These are phyloP conservation scores for Falco concolor DNA, from an alignment of 2,797 vertebrate genomes.

Conservation along the genomic window DNA sequence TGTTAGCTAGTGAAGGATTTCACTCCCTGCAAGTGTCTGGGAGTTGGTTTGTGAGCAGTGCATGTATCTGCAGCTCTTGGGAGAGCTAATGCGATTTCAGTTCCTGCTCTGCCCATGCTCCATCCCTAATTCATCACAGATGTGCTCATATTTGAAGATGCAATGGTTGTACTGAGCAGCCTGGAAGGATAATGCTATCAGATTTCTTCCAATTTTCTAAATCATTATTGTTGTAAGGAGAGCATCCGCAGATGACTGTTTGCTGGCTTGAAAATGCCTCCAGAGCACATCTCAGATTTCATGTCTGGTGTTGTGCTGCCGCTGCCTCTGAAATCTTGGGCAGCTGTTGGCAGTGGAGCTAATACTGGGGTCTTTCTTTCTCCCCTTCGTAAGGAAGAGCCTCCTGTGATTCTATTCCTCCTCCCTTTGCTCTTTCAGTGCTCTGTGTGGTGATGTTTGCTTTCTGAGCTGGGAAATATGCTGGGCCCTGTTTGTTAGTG, in stretches of 20 bases:
- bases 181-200: background rate
- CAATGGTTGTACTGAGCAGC: background rate
- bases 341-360: background rate
- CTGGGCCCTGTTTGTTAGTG: background rate
- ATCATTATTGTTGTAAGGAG: background rate
- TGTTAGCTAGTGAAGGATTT: background rate
- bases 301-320: background rate
- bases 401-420: background rate
- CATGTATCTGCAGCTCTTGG: background rate
- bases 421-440: background rate
- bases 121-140: background rate
- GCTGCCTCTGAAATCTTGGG: background rate
- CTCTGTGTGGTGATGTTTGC: background rate
- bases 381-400: background rate
- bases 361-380: background rate
- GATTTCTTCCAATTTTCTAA: background rate
- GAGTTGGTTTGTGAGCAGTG: background rate
- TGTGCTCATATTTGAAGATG: background rate
- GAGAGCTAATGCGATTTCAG: background rate
- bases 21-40: background rate
- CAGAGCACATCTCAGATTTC: background rate
- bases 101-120: background rate
- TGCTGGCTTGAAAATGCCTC: background rate
- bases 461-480: background rate
- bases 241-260: background rate